Evolutionary conservation across 2,797 vertebrate species (phyloP), one percentile per base, ranked within the genome.

Genomic region (Megalops cyprinoides): DNA sequence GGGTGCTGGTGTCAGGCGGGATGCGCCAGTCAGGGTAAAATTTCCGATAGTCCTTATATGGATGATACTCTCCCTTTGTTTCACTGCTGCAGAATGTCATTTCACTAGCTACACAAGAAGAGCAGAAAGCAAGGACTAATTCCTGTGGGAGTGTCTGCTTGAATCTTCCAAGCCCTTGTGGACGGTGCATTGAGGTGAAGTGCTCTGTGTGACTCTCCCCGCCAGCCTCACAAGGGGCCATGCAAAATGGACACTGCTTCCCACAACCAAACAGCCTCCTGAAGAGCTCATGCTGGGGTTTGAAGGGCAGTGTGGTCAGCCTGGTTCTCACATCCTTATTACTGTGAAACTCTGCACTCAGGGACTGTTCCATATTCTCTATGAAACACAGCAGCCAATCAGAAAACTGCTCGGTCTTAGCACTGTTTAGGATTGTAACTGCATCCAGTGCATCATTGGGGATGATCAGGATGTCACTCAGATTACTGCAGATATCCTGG

Each of bases 191-290:
- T 7, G 76, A 18, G 58, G 90, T 60, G 10, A 10, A 78, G 31
- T 94, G 93, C 0, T 89, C 10, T 4, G 0, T 7, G 42, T 94
- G 92, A 0, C 0, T 28, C 0, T 18, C 10, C 37, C 79, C 90
- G 82, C 65, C 90, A 44, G 87, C 89, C 0, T 92, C 91, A 90
- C 92, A n/a, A n/a, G n/a, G n/a, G n/a, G n/a, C n/a, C n/a, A n/a
- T n/a, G n/a, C n/a, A n/a, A n/a, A n/a, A n/a, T 0, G 93, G 93
- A 86, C 93, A 94, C 79, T 83, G 87, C 78, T 86, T 73, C 3
- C 91, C 90, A 89, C 93, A 93, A 60, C 91, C 93, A 80, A 92
- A 83, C 39, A 93, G 9, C 31, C 3, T 77, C 0, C 8, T 86
- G 49, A 92, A 92, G 37, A 94, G 86, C 46, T 85, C 89, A 23